Base-by-base conservation (phyloP, 2,888 invertebrate genomes). In the Rhagonycha fulva region DNA sequence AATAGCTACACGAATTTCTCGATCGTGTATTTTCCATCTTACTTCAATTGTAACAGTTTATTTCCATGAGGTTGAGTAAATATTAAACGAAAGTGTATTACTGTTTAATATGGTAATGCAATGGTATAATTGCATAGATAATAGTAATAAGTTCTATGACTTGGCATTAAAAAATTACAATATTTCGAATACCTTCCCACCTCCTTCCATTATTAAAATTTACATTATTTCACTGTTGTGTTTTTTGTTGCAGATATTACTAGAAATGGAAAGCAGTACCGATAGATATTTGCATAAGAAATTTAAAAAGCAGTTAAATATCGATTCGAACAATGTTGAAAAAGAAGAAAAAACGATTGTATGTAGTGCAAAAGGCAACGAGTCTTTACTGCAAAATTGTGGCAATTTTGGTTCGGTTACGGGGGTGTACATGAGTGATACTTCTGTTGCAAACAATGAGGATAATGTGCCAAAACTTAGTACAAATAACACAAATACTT, bases 221-320 rank as follows among this genome's bases (percentile, higher is more conserved):
- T 30, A 14, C 76, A 70, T 76, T 71, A 63, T 66, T 24, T 63
- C 24, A 24, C 12, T n/a, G 63, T 24, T 19, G 24, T 66, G 4
- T 24, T 66, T 70, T 80, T 80, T 68, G 67, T 84, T 83, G n/a
- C 81, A 84, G 84, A 82, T 82, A 70, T 76, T 75, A 76, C 74
- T 76, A 81, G 85, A 84, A 82, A 87, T 87, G 87, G 87, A 87
- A 86, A 84, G 79, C 81, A 84, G 84, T 78, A 82, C 82, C 81
- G 87, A 87, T 83, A 94, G 93, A 88, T 96, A 96, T 90, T 91
- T 96, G 87, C 96, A 97, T 88, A 97, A 97, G 89, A 97, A 96
- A 88, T 96, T 97, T 89, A 96, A 97, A 89, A 96, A 96, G 88
- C 92, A 96, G 90, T 82, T 87, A 76, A 87, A 95, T 93, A 87